Base-by-base conservation (phyloP, 2,113 vertebrate species). In the Ramphastos sulfuratus region DNA sequence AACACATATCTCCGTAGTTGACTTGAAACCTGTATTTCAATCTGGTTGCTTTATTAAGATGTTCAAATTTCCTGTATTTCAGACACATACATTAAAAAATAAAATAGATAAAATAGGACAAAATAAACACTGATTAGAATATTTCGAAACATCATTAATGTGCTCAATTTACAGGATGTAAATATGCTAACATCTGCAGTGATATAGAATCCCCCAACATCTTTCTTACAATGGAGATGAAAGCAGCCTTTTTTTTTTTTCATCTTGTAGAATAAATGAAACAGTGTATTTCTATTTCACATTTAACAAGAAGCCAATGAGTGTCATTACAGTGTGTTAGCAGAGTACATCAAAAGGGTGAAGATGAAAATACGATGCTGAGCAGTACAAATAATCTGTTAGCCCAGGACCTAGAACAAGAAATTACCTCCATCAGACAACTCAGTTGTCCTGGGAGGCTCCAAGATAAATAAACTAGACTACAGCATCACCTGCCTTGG, bases 181-280 rank as follows among this genome's bases (percentile, higher is more conserved):
- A 72, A 94, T 90, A 31, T 92, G 31, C 69, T 56, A 91, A 80
- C 80, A 56, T 80, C 86, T 71, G 92, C 74, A 87, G 48, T 71
- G 65, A 86, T 88, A 71, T 24, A 88, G 85, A 96, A 75, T 59
- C n/a, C 30, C 12, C 46, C 75, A 85, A 75, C 30, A 37, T 77
- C 60, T 82, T 93, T 90, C 83, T 85, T 6, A 80, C 24, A 15
- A 33, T 28, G 44, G 81, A 94, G 90, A 91, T 67, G 81, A 92
- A 79, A 81, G 39, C 15, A 52, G 28, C 2, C 1, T 48, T 27
- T 58, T 74, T 69, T 74, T 69, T 31, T 59, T 59, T 48, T 44
- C 54, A 16, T 74, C 63, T 69, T 28, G 24, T 59, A 60, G 7
- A 66, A 80, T 54, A 84, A 87, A 91, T 60, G 76, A 79, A 82